Evolutionary conservation across 1,140 invertebrate species (phyloP), one percentile per base, ranked within the genome.

Genomic region (Camponotus vicinus): DNA sequence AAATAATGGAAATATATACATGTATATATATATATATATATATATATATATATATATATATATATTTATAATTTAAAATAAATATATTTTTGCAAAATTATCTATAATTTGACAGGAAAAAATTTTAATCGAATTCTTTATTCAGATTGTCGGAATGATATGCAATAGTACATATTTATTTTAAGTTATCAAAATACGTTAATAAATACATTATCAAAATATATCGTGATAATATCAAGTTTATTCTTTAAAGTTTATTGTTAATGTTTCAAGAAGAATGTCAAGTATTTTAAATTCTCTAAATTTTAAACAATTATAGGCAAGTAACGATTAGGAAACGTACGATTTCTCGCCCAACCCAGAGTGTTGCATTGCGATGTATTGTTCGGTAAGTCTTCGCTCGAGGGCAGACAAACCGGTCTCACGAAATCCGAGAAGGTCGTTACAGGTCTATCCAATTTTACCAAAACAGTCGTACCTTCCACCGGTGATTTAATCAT

Each of bases 401-500:
- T 90, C 1, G 93, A 91, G 0, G 97, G 97, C 9, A 98, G 92
- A 92, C 98, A 98, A 73, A 98, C 96, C 2, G 98, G 98, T 52
- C 98, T 95, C 2, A 98, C 97, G 91, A 98, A 98, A 93, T 98
- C 98, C 0, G 97, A 97, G 77, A 93, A 95, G 87, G 97, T 97
- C 55, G 95, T 96, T 0, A 98, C 95, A 0, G 97, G 96, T 80
- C 97, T 96, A 85, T 98, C 97, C 59, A 98, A 94, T 91, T 98
- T 97, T 8, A 98, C 96, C 45, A 99, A 93, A 1, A 98, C 98
- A 1, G 98, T 96, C 59, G 97, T 97, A 11, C 98, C 98, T 94
- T 98, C 98, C 0, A 98, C 97, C 0, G 98, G 98, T 0, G 98
- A 98, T 89, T 98, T 98, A 3, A 98, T 97, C 97, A 98, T 98